Evolutionary conservation across 2,888 invertebrate species (phyloP), one percentile per base, ranked within the genome.

Genomic region (Temnothorax unifasciatus): DNA sequence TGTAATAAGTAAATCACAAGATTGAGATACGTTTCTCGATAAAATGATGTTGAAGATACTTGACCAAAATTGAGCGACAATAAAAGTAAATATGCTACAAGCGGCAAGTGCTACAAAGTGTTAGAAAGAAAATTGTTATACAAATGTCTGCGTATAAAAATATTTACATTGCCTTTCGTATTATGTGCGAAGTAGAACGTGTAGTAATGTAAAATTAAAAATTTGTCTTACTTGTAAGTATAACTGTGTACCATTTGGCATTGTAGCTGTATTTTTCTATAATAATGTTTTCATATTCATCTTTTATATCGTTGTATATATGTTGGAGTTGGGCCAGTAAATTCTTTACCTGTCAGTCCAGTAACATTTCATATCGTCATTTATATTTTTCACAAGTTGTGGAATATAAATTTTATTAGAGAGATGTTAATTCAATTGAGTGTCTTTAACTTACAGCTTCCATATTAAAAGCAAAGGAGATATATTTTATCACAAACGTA

Each of bases 201-300:
- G 4, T 50, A 52, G 1, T 34, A 8, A 29, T 29, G 29, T 29
- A 29, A 29, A 29, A 29, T 29, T 38, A 8, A 8, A 18, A 15
- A 63, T 9, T 57, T 34, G 4, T 50, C 15, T 76, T 38, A 76
- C 63, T 2, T 2, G 13, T 38, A 38, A 76, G 34, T 8, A 0
- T 4, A 29, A 29, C 11, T 0, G 64, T 52, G 3, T 38, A 63
- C 11, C 21, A 11, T 76, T 41, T 61, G 1, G 15, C 29, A 38
- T 3, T 21, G 0, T 5, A 5, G 1, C 25, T 21, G 9, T 76
- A 76, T n/a, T 38, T 52, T 11, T 13, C 3, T 11, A 64, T 52
- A 6, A 76, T 76, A 64, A 5, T 50, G 4, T 11, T 34, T 18
- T 76, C 50, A 38, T 21, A 47, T 50, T 52, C 38, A 21, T 76